Conservation (phyloP, 2,113 vertebrate genomes). For the Entosphenus tridentatus region DNA sequence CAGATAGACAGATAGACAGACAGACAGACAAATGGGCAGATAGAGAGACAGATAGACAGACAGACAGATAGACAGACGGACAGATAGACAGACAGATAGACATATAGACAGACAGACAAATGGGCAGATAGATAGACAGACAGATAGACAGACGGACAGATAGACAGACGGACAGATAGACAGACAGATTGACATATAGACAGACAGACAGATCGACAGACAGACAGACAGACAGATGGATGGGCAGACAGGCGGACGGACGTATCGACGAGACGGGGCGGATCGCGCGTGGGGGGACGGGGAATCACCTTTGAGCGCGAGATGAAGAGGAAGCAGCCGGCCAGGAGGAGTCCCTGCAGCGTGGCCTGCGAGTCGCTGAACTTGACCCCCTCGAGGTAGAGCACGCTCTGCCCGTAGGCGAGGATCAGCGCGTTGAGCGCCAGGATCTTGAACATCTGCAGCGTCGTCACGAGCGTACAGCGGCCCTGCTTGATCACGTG, state of each 20-base stretch:
- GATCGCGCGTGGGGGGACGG: neutral
- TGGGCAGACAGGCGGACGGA: neutral
- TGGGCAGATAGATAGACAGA: too few relatives aligned
- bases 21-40: too few relatives aligned
- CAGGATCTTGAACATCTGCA: slow-evolving; percentile 96
- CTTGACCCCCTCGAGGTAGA: slow-evolving; percentile 83
- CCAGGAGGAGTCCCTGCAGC: slow-evolving; percentile 65
- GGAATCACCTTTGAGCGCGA: slow-evolving; percentile 68
- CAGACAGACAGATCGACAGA: too few relatives aligned
- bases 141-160: too few relatives aligned
- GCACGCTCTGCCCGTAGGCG: slow-evolving; percentile 88
- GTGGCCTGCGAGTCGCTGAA: slow-evolving; percentile 95
- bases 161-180: too few relatives aligned
- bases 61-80: too few relatives aligned
- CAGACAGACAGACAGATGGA: too few relatives aligned
- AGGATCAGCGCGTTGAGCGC: slow-evolving; percentile 76
- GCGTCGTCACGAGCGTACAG: slow-evolving; percentile 72
- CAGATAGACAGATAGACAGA: too few relatives aligned
- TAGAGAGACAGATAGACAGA: too few relatives aligned
- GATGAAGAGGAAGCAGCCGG: slow-evolving; percentile 93
- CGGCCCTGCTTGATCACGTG: slow-evolving; percentile 95
- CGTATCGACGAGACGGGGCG: neutral
- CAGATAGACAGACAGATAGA: too few relatives aligned
- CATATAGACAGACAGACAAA: too few relatives aligned
- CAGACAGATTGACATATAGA: too few relatives aligned